phyloP scores from a whole-genome alignment of 2,797 vertebrate species.

The Protonibea diacanthus region DNA sequence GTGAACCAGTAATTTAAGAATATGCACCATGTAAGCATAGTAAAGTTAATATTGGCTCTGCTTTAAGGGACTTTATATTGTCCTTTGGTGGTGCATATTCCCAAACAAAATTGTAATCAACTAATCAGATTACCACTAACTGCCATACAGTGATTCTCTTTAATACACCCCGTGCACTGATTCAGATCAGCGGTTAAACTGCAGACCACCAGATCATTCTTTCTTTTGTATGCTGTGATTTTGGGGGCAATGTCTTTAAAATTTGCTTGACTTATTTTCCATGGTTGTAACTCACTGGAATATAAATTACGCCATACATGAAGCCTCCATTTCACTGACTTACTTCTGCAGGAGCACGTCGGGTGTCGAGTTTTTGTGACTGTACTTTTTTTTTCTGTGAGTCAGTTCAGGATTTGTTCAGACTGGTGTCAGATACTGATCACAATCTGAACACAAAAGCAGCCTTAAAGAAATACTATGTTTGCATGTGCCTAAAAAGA shows the following conservation, averaged over 20 bases:
- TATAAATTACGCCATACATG: background rate
- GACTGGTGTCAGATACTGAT: conserved; percentile 36
- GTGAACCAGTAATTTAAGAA: background rate
- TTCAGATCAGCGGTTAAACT: background rate
- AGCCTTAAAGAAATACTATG: conserved; percentile 17
- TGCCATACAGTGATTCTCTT: background rate
- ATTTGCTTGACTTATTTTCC: background rate
- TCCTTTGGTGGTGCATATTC: background rate
- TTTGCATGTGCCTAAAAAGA: conserved; percentile 24
- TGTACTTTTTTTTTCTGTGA: background rate
- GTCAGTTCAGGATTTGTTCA: conserved; percentile 20
- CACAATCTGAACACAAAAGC: conserved; percentile 26
- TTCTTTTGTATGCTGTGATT: background rate
- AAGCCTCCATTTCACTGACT: background rate
- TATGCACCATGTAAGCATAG: background rate
- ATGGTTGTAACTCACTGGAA: background rate
- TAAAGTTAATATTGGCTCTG: background rate
- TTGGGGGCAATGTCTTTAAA: background rate
- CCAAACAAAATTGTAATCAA: background rate
- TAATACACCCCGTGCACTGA: background rate
- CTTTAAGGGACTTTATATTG: background rate
- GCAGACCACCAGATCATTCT: background rate
- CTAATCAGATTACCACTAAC: background rate
- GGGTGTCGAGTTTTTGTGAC: background rate
- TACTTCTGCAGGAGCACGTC: conserved; percentile 8